These are phyloP conservation scores for Eremophila alpestris DNA, from an alignment of 2,797 vertebrate species.

Conservation along the genomic window DNA sequence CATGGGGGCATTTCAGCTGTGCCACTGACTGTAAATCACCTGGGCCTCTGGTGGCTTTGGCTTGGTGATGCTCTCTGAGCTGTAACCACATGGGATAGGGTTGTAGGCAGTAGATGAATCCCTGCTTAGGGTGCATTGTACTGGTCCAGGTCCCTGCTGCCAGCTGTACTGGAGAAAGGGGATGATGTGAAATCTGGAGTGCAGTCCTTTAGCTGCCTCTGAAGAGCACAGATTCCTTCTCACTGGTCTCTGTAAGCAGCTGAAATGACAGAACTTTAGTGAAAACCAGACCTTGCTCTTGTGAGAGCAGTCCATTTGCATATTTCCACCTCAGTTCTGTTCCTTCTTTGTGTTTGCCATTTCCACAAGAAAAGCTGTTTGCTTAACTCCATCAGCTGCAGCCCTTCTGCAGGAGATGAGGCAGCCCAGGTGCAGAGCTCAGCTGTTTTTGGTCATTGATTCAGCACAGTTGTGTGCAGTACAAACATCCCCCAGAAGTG, in stretches of 20 bases:
- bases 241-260: not conserved
- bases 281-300: not conserved
- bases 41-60: not conserved
- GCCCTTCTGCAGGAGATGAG: not conserved
- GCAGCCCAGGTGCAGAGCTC: not conserved
- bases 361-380: not conserved
- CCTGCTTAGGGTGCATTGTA: not conserved
- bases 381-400: not conserved
- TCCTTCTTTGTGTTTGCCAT: not conserved
- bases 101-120: not conserved
- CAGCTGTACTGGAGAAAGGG: not conserved
- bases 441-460: not conserved
- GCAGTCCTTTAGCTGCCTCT: not conserved
- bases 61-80: not conserved
- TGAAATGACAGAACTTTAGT: not conserved
- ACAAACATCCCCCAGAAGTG: not conserved
- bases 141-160: not conserved
- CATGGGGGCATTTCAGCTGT: not conserved
- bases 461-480: not conserved
- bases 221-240: not conserved
- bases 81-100: not conserved
- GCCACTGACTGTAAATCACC: not conserved
- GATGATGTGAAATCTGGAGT: not conserved
- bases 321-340: not conserved
- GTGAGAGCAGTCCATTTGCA: not conserved